These are phyloP conservation scores for Psococerastis gibbosa DNA, from an alignment of 2,888 invertebrate species.

Conservation along the genomic window DNA sequence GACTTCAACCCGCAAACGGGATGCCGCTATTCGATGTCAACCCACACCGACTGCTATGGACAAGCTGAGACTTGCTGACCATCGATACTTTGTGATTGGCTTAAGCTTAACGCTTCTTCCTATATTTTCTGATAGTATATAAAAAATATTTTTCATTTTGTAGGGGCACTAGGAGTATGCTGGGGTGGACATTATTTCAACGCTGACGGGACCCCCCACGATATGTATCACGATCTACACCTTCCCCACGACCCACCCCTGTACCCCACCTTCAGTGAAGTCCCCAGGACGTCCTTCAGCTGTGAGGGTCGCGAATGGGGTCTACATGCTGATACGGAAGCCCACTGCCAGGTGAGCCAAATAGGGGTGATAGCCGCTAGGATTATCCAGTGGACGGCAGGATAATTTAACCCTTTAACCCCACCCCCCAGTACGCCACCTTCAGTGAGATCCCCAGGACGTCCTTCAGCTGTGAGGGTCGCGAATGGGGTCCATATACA, in stretches of 20 bases:
- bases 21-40: no score
- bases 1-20: no score
- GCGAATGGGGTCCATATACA: conserved; percentile 30
- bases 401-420: conserved; percentile 36
- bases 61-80: no score
- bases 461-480: conserved; percentile 28
- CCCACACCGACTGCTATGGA: no score
- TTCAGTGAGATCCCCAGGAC: conserved; percentile 27
- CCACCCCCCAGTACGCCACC: conserved; percentile 35
- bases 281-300: conserved; percentile 29
- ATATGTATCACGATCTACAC: conserved; percentile 36
- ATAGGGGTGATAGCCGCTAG: no score
- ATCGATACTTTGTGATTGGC: no score
- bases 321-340: conserved; percentile 27
- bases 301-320: conserved; percentile 30
- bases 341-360: conserved; percentile 33
- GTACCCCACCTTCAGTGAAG: conserved; percentile 30
- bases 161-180: neutral
- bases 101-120: no score
- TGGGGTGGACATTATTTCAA: conserved; percentile 17
- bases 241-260: conserved; percentile 35
- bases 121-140: no score
- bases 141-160: no score
- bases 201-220: conserved; percentile 26
- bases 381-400: no score